These are phyloP conservation scores for Xenus cinereus DNA, from an alignment of 2,113 vertebrate genomes.

Conservation along the genomic window DNA sequence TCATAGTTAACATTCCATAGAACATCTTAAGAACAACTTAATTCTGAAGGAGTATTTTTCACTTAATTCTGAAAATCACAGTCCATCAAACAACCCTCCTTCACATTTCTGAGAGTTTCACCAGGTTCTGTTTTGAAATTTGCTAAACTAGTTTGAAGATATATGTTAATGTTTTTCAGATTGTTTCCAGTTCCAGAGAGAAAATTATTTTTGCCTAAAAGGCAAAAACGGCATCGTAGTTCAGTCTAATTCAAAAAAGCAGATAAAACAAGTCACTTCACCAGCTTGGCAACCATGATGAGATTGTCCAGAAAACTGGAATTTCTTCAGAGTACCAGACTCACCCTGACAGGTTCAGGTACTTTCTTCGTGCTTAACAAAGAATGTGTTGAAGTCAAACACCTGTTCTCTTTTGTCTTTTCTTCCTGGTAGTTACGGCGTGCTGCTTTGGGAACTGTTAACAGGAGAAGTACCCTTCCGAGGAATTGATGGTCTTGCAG, in stretches of 20 bases:
- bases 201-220: not conserved
- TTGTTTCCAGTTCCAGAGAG: not conserved
- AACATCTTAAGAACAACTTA: not conserved
- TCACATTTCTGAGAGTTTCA: not conserved
- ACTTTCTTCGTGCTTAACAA: not conserved
- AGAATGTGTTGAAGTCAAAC: not conserved
- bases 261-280: not conserved
- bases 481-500: constrained; percentile 92
- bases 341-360: not conserved
- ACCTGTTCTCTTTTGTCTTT: not conserved
- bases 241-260: not conserved
- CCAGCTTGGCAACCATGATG: not conserved
- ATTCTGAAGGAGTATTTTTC: not conserved
- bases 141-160: not conserved
- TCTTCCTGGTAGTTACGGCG: constrained; percentile 82
- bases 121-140: not conserved
- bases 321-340: not conserved
- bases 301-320: not conserved
- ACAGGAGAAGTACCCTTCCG: constrained; percentile 96
- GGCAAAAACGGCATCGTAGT: not conserved
- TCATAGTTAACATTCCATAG: not conserved
- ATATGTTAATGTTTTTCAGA: not conserved
- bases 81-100: not conserved
- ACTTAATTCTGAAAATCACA: not conserved
- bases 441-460: constrained; percentile 93